Conservation (phyloP, 2,888 invertebrate species). For the Epinotia bilunana region DNA sequence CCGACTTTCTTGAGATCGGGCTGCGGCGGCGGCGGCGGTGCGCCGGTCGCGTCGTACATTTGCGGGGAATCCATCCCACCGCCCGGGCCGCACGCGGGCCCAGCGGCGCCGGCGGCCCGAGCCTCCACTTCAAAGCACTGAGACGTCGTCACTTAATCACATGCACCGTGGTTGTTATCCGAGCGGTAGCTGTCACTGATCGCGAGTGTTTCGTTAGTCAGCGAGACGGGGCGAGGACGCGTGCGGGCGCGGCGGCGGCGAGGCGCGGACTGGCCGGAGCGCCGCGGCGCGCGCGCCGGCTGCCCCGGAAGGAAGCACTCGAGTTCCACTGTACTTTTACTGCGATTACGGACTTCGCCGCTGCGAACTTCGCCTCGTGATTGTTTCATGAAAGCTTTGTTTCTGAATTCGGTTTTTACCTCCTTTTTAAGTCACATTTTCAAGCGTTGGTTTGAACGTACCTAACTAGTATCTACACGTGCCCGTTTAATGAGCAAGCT, state of each 20-base stretch:
- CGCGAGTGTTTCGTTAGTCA: slow-evolving; percentile 49
- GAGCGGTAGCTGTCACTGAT: slow-evolving; percentile 52
- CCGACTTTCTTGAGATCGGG: slow-evolving; percentile 84
- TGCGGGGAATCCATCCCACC: slow-evolving; percentile 92
- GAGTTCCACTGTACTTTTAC: slow-evolving; percentile 59
- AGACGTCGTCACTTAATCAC: slow-evolving; percentile 76
- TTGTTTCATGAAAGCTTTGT: slow-evolving; percentile 38
- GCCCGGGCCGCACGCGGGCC: slow-evolving; percentile 77
- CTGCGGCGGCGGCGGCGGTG: slow-evolving; percentile 86
- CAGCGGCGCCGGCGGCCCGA: slow-evolving; percentile 77
- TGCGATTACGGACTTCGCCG: slow-evolving; percentile 30
- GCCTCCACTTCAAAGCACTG: slow-evolving; percentile 83
- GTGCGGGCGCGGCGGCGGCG: slow-evolving; percentile 70
- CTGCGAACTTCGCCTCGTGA: slow-evolving; percentile 29
- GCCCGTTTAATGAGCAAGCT: no score
- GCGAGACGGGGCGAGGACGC: slow-evolving; percentile 51
- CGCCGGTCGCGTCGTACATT: slow-evolving; percentile 91
- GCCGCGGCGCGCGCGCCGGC: slow-evolving; percentile 58
- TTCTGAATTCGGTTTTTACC: neutral
- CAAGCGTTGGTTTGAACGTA: neutral
- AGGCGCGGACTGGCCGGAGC: slow-evolving; percentile 67
- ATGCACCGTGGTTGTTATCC: slow-evolving; percentile 64
- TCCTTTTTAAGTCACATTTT: neutral
- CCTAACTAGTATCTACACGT: no score
- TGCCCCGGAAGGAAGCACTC: slow-evolving; percentile 79